phyloP scores from a whole-genome alignment of 2,797 vertebrate genomes.

The Micromesistius poutassou region DNA sequence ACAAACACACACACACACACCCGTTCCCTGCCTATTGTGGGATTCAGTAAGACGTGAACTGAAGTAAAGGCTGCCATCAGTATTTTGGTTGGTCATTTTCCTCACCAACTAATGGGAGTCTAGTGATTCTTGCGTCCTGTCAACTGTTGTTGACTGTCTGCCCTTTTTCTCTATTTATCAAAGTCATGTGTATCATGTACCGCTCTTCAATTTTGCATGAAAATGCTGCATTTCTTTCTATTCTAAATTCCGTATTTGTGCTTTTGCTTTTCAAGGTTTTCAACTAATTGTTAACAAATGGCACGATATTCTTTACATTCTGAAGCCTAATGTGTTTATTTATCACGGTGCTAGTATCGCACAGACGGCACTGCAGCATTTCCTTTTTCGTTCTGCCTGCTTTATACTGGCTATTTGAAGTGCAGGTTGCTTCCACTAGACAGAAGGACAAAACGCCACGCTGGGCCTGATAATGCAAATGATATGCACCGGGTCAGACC shows the following conservation, averaged over 20 bases:
- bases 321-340: background rate
- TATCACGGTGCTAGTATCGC: background rate
- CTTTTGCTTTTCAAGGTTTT: background rate
- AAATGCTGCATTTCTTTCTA: background rate
- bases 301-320: background rate
- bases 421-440: constrained; percentile 19
- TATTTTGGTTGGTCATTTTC: background rate
- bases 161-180: background rate
- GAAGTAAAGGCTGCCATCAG: background rate
- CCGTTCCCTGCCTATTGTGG: no score
- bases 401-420: background rate
- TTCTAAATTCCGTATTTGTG: background rate
- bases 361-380: background rate
- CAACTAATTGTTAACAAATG: background rate
- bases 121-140: background rate
- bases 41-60: background rate
- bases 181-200: background rate
- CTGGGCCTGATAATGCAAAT: constrained; percentile 65
- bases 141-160: background rate
- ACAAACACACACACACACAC: no score
- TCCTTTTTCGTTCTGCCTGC: background rate
- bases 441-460: constrained; percentile 36
- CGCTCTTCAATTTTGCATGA: background rate
- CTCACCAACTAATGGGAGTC: background rate
- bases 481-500: constrained; percentile 73